Evolutionary conservation across 2,888 invertebrate genomes (phyloP), one percentile per base, ranked within the genome.

Genomic region (Muscina levida): DNA sequence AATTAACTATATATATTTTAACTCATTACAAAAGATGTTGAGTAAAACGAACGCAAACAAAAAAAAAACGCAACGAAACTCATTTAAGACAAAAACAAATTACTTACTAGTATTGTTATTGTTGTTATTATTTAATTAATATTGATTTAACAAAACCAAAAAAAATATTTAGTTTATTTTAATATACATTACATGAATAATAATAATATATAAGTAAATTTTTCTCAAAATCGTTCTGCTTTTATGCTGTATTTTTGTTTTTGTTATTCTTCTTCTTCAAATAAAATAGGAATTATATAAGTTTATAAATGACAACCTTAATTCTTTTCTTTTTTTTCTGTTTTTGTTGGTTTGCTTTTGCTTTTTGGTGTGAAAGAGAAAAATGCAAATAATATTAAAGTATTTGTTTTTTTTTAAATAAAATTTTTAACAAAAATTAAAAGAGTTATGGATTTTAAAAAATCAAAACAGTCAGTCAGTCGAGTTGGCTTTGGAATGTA

Each of bases 161-260:
- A 56, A 59, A 17, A 57, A 37, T 15, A 57, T 31, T 2, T 24
- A 31, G 31, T 31, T 31, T 31, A 31, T 31, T 31, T 31, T 5
- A 31, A 31, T 31, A 31, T 8, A 31, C 31, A 31, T 31, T 31
- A 31, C 31, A 31, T 31, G 3, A 31, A 11, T 51, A 51, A 51
- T 17, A 42, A 22, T 17, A 19, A 59, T 5, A 59, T 31, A 15
- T 44, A 59, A 59, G 22, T 44, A 65, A 42, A 3, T 51, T 17
- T 51, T 51, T 62, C 37, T 31, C 85, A 87, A 86, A 86, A 85
- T 86, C 84, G 87, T 87, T 84, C 85, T 37, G 82, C 48, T 68
- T 48, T 73, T 72, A n/a, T 31, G 31, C 31, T 31, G 42, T 71
- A 22, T 17, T 26, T 31, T 42, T 59, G 19, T 15, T 68, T 26